Evolutionary conservation across 2,113 vertebrate genomes (phyloP).

Genomic region (Apodemus speciosus): DNA sequence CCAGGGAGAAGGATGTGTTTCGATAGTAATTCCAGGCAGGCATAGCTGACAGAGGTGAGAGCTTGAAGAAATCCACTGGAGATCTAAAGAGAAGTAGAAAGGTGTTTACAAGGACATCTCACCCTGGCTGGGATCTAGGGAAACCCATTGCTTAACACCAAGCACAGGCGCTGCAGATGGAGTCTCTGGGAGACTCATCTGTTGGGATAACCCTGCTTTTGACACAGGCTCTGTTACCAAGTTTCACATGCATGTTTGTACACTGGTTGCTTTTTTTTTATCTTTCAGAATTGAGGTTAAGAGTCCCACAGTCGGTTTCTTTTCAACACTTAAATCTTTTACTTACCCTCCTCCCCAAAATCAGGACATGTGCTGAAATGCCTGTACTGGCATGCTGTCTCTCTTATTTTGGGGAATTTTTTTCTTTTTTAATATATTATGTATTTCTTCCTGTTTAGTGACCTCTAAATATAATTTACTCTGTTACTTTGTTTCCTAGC

Average conservation of each 20-base stretch:
- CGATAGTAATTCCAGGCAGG: conserved; percentile 31
- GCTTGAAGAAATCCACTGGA: conserved; percentile 27
- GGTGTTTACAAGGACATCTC: background rate
- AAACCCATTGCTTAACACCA: conserved; percentile 35
- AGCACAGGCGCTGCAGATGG: background rate
- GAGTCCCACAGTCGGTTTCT: conserved; percentile 30
- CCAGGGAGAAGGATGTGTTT: conserved; percentile 4
- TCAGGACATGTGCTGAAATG: background rate
- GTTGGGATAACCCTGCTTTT: conserved; percentile 84
- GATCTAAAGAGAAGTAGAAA: conserved; percentile 38
- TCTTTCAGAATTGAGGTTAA: conserved; percentile 49
- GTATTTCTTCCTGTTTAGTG: conserved; percentile 44
- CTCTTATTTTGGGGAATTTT: background rate
- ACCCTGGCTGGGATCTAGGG: conserved; percentile 40
- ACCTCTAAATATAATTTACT: conserved; percentile 41
- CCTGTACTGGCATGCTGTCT: background rate
- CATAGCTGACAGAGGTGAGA: background rate
- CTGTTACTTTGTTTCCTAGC: conserved; percentile 48
- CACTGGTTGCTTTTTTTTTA: background rate
- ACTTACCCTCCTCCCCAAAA: background rate
- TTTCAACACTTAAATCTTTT: background rate
- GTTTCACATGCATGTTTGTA: conserved; percentile 64
- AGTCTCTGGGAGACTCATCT: conserved; percentile 71
- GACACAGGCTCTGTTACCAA: conserved; percentile 82
- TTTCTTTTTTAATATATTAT: conserved; percentile 54